phyloP scores from a whole-genome alignment of 92 coral and sea anemone genomes.

The Diadumene lineata region DNA sequence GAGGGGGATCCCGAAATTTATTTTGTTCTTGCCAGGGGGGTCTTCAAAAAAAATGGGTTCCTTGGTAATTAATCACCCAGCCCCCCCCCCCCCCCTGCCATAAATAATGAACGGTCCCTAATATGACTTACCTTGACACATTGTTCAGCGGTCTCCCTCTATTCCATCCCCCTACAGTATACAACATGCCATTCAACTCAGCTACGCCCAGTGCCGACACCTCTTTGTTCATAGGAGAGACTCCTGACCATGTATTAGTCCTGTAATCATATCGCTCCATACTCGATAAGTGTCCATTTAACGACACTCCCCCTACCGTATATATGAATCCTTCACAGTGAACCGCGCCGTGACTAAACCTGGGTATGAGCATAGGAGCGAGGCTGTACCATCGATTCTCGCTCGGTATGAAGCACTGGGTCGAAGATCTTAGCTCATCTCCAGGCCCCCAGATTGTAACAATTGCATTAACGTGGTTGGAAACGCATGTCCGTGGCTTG shows the following conservation, averaged over 20 bases:
- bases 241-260: conserved; percentile 91
- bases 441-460: conserved; percentile 98
- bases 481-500: conserved; percentile 59
- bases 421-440: conserved; percentile 88
- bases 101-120: too few relatives aligned
- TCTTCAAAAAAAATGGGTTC: too few relatives aligned
- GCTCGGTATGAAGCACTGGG: conserved; percentile 89
- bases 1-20: too few relatives aligned
- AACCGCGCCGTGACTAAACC: conserved; percentile 98
- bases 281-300: conserved; percentile 86
- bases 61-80: too few relatives aligned
- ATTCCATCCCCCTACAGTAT: conserved; percentile 98
- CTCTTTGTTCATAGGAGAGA: conserved; percentile 86
- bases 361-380: conserved; percentile 91
- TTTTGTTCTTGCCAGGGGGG: too few relatives aligned
- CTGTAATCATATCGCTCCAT: conserved; percentile 89
- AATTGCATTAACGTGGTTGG: conserved; percentile 70
- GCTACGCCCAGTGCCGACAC: conserved; percentile 97
- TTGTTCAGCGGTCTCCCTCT: conserved; percentile 77
- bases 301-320: conserved; percentile 93
- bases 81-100: too few relatives aligned
- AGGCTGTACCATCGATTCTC: conserved; percentile 90
- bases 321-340: conserved; percentile 87
- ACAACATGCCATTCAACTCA: conserved; percentile 75
- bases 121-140: conserved; percentile 75